Conservation (phyloP, 2,113 vertebrate genomes). For the Eleginops maclovinus region DNA sequence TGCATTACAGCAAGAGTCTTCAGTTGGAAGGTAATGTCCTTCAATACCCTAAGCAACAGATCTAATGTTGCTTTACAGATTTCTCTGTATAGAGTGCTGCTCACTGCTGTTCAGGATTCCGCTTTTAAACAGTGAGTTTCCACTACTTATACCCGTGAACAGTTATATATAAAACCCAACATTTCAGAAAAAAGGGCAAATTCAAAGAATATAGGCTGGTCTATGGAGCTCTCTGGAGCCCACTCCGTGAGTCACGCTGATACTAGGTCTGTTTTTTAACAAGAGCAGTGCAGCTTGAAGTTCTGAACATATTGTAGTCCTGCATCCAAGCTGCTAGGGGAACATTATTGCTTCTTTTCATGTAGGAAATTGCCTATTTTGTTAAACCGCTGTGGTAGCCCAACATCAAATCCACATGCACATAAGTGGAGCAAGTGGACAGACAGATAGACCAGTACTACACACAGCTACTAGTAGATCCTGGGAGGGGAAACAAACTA, state of each 20-base stretch:
- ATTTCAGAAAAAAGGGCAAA: slow-evolving; percentile 25
- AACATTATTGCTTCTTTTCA: slow-evolving; percentile 69
- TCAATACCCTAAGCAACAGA: not conserved
- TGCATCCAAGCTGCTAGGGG: slow-evolving; percentile 24
- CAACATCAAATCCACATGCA: slow-evolving; percentile 52
- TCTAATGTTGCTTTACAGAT: not conserved
- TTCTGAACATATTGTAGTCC: slow-evolving; percentile 32
- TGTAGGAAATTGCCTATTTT: slow-evolving; percentile 69
- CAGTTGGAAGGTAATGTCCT: not conserved
- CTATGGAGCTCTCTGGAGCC: not conserved
- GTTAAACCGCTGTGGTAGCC: slow-evolving; percentile 53
- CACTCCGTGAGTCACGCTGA: slow-evolving; percentile 2
- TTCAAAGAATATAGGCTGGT: slow-evolving; percentile 21
- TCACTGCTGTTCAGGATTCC: not conserved
- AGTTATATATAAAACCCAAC: too few relatives aligned
- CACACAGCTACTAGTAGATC: slow-evolving; percentile 44
- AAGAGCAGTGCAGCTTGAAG: slow-evolving; percentile 24
- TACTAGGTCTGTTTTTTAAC: slow-evolving; percentile 14
- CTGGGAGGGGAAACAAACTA: slow-evolving; percentile 11
- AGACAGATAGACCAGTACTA: slow-evolving; percentile 21
- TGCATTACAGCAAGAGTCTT: not conserved
- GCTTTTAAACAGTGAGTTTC: not conserved
- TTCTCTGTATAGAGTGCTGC: not conserved
- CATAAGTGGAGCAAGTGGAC: slow-evolving; percentile 35
- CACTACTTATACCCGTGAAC: too few relatives aligned